A percentile compares a stretch with the other conserved stretches of the same genome.
Conservation (phyloP, 2,797 vertebrate species). For the Gadopsis bispinosus region DNA sequence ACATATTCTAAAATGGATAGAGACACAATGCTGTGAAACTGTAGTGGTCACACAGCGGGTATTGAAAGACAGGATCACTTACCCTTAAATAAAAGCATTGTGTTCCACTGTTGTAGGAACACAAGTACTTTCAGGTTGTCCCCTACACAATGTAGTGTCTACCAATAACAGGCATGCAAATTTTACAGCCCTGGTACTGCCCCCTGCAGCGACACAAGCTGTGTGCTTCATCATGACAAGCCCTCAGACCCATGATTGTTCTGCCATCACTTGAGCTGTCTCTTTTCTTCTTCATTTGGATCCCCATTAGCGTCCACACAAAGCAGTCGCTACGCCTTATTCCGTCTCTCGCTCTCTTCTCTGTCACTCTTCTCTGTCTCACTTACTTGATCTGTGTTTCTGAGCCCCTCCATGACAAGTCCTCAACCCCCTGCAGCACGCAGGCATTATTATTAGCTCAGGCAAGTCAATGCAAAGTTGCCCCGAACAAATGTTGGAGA, state of each 20-base stretch:
- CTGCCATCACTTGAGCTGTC: conserved; percentile 48
- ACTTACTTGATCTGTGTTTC: conserved; percentile 31
- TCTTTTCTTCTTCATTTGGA: background rate
- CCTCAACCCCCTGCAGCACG: background rate
- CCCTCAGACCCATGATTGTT: conserved; percentile 46
- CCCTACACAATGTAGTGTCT: conserved; percentile 1
- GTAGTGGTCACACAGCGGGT: background rate
- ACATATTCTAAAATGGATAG: background rate
- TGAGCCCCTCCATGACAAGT: conserved; percentile 43
- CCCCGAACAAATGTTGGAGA: conserved; percentile 59
- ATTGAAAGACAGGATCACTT: conserved; percentile 1
- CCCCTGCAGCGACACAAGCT: conserved; percentile 39
- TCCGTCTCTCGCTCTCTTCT: conserved; percentile 19
- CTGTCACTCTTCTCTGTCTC: conserved; percentile 22
- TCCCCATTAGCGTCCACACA: too few species aligned
- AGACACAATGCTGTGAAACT: background rate
- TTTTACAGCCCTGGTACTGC: conserved; percentile 10
- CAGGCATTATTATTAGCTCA: conserved; percentile 38
- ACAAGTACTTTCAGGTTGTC: conserved; percentile 11
- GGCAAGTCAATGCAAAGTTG: conserved; percentile 54
- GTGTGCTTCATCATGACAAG: conserved; percentile 43
- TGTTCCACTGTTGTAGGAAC: conserved; percentile 10
- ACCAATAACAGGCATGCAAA: conserved; percentile 28
- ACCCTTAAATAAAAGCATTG: background rate
- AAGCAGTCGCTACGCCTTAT: background rate